A percentile compares a stretch with the other conserved stretches of the same genome.
Conservation (phyloP, 1,140 invertebrate genomes). For the Rhagoletis pomonella region DNA sequence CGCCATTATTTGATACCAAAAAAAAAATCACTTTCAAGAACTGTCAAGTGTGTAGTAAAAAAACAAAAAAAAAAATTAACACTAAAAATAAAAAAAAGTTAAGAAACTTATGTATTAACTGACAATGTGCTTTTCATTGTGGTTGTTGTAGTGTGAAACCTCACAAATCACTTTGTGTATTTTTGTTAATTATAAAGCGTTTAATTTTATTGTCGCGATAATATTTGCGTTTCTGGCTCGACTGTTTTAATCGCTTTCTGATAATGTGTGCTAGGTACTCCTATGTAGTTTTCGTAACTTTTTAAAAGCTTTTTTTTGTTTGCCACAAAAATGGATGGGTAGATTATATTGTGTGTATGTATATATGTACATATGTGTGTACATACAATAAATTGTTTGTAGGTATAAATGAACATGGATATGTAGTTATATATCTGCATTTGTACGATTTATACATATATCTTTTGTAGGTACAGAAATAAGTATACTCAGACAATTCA, state of each 20-base stretch:
- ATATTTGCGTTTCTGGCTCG: slow-evolving; percentile 59
- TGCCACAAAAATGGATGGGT: background rate
- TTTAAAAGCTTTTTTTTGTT: background rate
- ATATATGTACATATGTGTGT: background rate
- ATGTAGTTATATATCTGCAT: background rate
- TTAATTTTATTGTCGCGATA: slow-evolving; percentile 73
- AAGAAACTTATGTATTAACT: background rate
- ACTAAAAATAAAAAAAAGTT: background rate
- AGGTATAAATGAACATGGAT: too few relatives aligned
- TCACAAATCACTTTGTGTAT: slow-evolving; percentile 55
- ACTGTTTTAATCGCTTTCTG: background rate
- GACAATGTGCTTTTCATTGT: background rate
- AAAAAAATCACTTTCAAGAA: background rate
- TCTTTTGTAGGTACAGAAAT: too few relatives aligned
- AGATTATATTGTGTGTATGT: background rate
- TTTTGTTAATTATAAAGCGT: slow-evolving; percentile 71
- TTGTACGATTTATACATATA: background rate
- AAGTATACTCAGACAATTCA: background rate
- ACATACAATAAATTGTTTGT: background rate
- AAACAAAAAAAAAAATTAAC: background rate
- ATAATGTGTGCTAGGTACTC: background rate
- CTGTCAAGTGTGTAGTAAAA: background rate
- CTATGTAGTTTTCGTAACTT: background rate
- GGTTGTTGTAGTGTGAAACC: background rate
- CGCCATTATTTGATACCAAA: background rate